phyloP scores from a whole-genome alignment of 2,113 vertebrate species.

The Indicator indicator region DNA sequence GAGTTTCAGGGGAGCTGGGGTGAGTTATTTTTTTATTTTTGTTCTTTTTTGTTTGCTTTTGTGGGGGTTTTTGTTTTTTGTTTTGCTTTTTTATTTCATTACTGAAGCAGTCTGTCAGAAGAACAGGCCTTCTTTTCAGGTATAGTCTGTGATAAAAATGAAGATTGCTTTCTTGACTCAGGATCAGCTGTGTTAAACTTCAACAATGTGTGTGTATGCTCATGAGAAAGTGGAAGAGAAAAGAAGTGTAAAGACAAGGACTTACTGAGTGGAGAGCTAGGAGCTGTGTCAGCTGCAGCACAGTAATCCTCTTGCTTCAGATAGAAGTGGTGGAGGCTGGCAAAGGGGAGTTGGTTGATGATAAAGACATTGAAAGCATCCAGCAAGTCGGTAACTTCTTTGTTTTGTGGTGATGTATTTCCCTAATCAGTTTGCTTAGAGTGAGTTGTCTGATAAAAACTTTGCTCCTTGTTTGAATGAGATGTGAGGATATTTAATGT shows the following conservation, averaged over 20 bases:
- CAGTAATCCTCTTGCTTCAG: background rate
- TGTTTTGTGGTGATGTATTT: background rate
- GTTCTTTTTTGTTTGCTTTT: background rate
- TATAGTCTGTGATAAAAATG: background rate
- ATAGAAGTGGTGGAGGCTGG: background rate
- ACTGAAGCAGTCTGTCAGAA: background rate
- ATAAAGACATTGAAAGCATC: background rate
- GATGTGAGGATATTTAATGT: slow-evolving; percentile 37
- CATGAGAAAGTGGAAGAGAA: background rate
- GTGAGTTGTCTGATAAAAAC: background rate
- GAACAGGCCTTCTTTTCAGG: background rate
- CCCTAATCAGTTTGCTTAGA: background rate
- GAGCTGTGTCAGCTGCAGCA: background rate
- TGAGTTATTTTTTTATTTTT: background rate
- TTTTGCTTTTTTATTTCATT: background rate
- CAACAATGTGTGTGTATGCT: background rate
- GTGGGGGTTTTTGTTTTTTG: background rate
- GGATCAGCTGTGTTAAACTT: background rate
- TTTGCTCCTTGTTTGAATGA: background rate
- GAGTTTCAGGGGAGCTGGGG: background rate
- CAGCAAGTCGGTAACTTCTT: background rate
- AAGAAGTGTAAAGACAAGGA: background rate
- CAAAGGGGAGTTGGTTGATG: background rate
- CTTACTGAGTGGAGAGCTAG: background rate
- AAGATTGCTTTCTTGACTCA: background rate